Base-by-base conservation (phyloP, 2,113 vertebrate species). In the Mystacornis crossleyi region DNA sequence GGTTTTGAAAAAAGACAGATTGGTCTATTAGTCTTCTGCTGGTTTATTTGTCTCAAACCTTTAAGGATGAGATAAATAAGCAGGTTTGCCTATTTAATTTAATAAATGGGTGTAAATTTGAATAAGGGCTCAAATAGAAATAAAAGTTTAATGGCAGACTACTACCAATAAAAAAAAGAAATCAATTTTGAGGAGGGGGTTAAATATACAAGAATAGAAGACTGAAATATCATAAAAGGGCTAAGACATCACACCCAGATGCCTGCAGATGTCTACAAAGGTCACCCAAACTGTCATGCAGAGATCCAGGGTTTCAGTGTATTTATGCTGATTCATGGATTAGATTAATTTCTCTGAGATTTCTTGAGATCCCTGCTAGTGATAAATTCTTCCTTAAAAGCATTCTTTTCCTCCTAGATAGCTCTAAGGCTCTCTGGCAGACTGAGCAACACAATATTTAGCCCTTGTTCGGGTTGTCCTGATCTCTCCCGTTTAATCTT, bases 371-470 rank as follows among this genome's bases (percentile, higher is more conserved):
- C 33, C 8, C 50, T 55, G 14, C 33, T 66, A 66, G 58, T 34
- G 38, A 64, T n/a, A 34, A 91, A 67, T 72, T 58, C 31, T 42
- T 61, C 70, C 57, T 74, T 92, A 85, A 93, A 82, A 82, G 23
- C 20, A 20, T 51, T 51, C 28, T 70, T 84, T 71, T 33, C 15
- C 19, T 77, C 23, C 7, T 42, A 47, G 36, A n/a, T 74, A 69
- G n/a, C 8, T 33, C 28, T 90, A 48, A 66, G 23, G 15, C 15
- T 71, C 5, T 57, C 28, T 51, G 38, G 72, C 45, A 84, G 84
- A 43, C 34, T 3, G 5, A 78, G 26, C 45, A 83, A 47, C 20
- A 10, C 26, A 58, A 47, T 3, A 4, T 19, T 85, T 65, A 78
- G 33, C 67, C n/a, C 40, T 71, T 64, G 33, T 50, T 91, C 16